Percentiles rank a stretch among this genome's conserved stretches.
phyloP scores from a whole-genome alignment of 1,140 invertebrate species.

The Zaprionus inermis region DNA sequence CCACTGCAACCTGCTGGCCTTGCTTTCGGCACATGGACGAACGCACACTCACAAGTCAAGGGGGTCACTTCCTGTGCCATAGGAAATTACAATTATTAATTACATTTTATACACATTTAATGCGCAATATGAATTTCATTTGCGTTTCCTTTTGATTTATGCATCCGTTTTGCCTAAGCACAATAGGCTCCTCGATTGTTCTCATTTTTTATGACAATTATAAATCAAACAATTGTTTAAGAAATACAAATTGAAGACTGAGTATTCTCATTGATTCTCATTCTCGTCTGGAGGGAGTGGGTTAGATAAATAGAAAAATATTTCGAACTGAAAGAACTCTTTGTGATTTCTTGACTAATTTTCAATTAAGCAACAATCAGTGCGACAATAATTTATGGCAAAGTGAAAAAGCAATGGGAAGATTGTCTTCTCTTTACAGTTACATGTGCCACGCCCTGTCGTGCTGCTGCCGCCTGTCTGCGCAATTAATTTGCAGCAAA shows the following conservation, averaged over 20 bases:
- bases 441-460: constrained; percentile 31
- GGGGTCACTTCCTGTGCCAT: background rate
- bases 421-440: constrained; percentile 4
- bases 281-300: too few species aligned
- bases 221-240: constrained; percentile 34
- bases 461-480: constrained; percentile 48
- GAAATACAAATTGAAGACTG: constrained; percentile 2
- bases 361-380: constrained; percentile 69
- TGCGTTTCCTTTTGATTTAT: constrained; percentile 58
- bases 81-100: constrained; percentile 67
- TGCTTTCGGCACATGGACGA: background rate
- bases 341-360: constrained; percentile 59
- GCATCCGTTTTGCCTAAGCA: constrained; percentile 5
- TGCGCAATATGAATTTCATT: constrained; percentile 50
- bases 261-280: background rate
- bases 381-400: constrained; percentile 64
- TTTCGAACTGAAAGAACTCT: constrained; percentile 28
- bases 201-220: background rate
- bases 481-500: constrained; percentile 72
- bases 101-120: constrained; percentile 62
- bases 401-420: constrained; percentile 32
- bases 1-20: background rate
- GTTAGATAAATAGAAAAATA: background rate
- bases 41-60: constrained; percentile 10
- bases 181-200: constrained; percentile 13